Evolutionary conservation across 2,888 invertebrate species (phyloP), one percentile per base, ranked within the genome.

Genomic region (Caenorhabditis sp.): DNA sequence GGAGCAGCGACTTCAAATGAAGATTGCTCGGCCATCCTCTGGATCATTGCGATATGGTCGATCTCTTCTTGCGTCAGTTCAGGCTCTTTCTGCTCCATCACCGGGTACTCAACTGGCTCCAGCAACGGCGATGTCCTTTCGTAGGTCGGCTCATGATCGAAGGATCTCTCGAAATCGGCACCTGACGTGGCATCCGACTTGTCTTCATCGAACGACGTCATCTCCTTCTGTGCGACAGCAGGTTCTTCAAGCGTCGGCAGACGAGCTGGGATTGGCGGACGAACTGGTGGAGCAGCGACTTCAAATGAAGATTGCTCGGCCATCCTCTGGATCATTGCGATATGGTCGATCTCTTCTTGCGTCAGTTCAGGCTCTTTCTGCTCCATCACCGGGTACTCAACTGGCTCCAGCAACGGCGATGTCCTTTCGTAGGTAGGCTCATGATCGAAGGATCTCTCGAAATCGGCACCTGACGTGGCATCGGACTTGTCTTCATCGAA

Each of bases 391-490:
- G 41, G 22, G 7, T 35, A 56, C 46, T 50, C 45, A 15, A 32
- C n/a, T 37, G 52, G 35, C 32, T 65, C 65, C 4, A 65, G 32
- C n/a, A 63, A 27, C n/a, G 66, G 66, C 9, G 32, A 35, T n/a
- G n/a, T n/a, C n/a, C n/a, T n/a, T n/a, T n/a, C n/a, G n/a, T n/a
- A n/a, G n/a, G n/a, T n/a, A n/a, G n/a, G n/a, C 0, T 70, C 70
- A 9, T 61, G 43, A 11, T 61, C 72, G 39, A 73, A 78, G 3
- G 66, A 56, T 20, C 43, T 6, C 35, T 66, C 66, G 39, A 45
- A 62, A 32, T 78, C 78, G n/a, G 74, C 78, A 39, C 74, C 74
- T 6, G 78, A 78, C 27, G 78, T 74, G 9, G 74, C 78, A 55
- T 58, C 55, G 1, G 78, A 78, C n/a, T 32, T 20, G 26, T 62